A percentile compares a stretch with the other conserved stretches of the same genome.
phyloP scores from a whole-genome alignment of 2,113 vertebrate genomes.

The Nyctibius bracteatus region DNA sequence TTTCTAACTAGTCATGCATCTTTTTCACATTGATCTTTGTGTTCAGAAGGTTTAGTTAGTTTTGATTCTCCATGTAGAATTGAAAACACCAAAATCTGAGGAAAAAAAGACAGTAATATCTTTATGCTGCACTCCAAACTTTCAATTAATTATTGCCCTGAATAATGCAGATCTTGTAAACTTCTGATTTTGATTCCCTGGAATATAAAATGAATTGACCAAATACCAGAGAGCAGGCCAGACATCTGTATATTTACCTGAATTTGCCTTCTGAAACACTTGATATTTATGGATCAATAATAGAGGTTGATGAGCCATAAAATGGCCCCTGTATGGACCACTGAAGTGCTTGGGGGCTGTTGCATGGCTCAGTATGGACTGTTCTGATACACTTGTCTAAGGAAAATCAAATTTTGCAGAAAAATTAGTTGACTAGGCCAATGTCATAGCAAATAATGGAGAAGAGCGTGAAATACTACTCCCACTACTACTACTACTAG shows the following conservation, averaged over 20 bases:
- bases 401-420: neutral
- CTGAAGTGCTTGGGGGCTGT: neutral
- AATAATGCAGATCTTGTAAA: neutral
- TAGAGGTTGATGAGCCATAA: neutral
- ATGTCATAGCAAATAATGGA: neutral
- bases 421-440: neutral
- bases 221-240: neutral
- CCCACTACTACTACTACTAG: too few species aligned
- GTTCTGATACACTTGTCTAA: neutral
- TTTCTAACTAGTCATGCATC: neutral
- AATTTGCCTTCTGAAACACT: neutral
- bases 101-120: neutral
- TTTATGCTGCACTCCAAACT: neutral
- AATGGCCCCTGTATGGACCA: accelerated
- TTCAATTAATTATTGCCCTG: neutral
- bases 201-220: neutral
- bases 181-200: neutral
- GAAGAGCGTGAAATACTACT: neutral
- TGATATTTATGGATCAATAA: neutral
- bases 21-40: neutral
- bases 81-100: neutral
- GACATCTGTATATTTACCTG: neutral
- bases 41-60: neutral
- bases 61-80: neutral
- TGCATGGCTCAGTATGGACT: neutral